Base-by-base conservation (phyloP, 2,888 invertebrate genomes). In the Meiosimyza decipiens region DNA sequence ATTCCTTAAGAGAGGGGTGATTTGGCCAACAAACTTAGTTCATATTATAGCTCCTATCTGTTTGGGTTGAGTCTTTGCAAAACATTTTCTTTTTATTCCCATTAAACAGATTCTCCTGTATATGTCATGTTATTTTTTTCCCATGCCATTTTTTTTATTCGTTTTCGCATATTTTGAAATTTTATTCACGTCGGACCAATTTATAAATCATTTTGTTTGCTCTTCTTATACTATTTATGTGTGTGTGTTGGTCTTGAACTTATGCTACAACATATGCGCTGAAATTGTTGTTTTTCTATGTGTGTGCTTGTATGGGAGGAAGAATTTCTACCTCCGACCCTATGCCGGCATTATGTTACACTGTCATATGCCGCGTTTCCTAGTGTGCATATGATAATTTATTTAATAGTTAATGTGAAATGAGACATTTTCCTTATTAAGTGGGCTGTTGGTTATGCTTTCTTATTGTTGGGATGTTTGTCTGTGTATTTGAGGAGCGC, bases 131-230 rank as follows among this genome's bases (percentile, higher is more conserved):
- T 69, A 71, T 72, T 57, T 60, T 74, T 64, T 66, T 40, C 16
- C 13, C 28, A 28, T 28, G 60, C 66, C 50, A 33, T 54, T 62
- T 33, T n/a, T 55, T 55, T 50, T 72, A 40, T 57, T 15, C 47
- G 65, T 57, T 66, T 16, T 40, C 33, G 11, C 47, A 28, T 51
- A 33, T 78, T 77, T 84, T 79, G 80, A 78, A 79, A 83, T 83
- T 84, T 83, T 82, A 79, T 84, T 79, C 84, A 83, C 83, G 83
- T 83, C 80, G 79, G 78, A 81, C 81, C 82, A 83, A 83, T 83
- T 83, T 83, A 83, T 83, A 84, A 83, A 83, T 84, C 82, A 84
- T 82, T 84, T 82, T 78, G 75, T 78, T 78, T 79, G 74, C 49
- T 57, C 40, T 66, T 13, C 40, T 33, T 22, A 15, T 28, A 6